Base-by-base conservation (phyloP, 2,113 vertebrate species). In the Pleuronectes platessa region DNA sequence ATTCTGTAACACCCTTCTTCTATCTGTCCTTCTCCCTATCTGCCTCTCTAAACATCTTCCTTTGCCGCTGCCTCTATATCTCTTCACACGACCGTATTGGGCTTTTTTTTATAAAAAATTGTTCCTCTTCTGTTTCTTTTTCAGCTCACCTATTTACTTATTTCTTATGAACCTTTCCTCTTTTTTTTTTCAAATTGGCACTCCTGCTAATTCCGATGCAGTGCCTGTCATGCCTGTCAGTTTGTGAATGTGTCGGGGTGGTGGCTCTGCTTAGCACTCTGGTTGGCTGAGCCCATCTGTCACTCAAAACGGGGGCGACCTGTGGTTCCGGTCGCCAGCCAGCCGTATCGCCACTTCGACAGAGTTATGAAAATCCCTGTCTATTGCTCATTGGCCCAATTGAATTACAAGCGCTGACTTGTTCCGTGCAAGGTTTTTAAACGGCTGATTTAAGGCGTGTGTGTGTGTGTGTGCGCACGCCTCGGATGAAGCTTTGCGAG, bases 211-310 rank as follows among this genome's bases (percentile, higher is more conserved):
- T 93, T 92, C 86, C 89, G 90, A 91, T 93, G 91, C 76, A 86
- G 93, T 94, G 94, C 93, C 89, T 92, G 71, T 93, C 92, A 66
- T 93, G 94, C 93, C 90, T 92, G 71, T 93, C 92, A 66, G 93
- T 51, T 64, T 17, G 59, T 86, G 61, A 26, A 55, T 27, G 73
- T 74, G 80, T 66, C 35, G 14, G 76, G 72, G 71, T 74, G 79
- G 88, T 58, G 90, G 92, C 93, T 89, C 90, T 93, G 90, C 92
- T 96, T 93, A 93, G 93, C 90, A 91, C 94, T 96, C 93, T 95
- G 95, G 95, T 94, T 96, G 96, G 95, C 90, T 96, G 95, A 92
- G 88, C 91, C 95, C 95, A 94, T 97, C 96, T 97, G 97, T 96
- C 96, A 96, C 91, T 97, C 95, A 94, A 81, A 96, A 92, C 91